Conservation (phyloP, 2,113 vertebrate species). For the Cynopterus brachyotis region DNA sequence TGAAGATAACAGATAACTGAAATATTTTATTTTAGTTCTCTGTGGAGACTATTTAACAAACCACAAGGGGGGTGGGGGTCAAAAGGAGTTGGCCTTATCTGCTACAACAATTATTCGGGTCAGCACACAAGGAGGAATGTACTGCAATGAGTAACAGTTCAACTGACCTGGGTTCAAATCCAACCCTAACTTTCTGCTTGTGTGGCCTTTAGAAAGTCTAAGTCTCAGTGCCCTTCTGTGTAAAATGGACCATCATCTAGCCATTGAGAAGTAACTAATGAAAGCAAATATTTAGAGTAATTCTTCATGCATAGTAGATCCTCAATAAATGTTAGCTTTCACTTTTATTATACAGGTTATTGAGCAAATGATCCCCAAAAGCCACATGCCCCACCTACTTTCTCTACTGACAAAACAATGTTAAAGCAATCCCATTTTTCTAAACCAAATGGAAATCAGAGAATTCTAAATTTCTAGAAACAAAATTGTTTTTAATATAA, state of each 20-base stretch:
- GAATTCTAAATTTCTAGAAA: background rate
- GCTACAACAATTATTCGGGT: background rate
- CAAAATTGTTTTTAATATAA: background rate
- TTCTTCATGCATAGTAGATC: background rate
- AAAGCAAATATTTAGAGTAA: background rate
- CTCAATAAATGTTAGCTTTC: background rate
- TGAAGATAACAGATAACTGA: background rate
- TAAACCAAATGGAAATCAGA: conserved; percentile 14
- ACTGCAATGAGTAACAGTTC: background rate
- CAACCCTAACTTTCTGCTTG: background rate
- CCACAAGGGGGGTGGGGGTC: background rate
- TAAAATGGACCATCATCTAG: background rate
- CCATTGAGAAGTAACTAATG: background rate
- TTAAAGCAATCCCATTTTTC: background rate
- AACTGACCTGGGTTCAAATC: background rate
- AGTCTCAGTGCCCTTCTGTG: background rate
- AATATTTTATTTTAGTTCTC: background rate
- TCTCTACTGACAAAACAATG: background rate
- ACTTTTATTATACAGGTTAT: background rate
- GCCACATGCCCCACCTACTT: background rate
- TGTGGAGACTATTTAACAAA: background rate
- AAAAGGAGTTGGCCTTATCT: background rate
- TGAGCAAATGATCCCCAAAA: background rate
- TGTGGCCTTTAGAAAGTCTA: background rate
- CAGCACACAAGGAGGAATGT: accelerated